Conservation (phyloP, 2,888 invertebrate genomes). For the Trachelus iudaicus region DNA sequence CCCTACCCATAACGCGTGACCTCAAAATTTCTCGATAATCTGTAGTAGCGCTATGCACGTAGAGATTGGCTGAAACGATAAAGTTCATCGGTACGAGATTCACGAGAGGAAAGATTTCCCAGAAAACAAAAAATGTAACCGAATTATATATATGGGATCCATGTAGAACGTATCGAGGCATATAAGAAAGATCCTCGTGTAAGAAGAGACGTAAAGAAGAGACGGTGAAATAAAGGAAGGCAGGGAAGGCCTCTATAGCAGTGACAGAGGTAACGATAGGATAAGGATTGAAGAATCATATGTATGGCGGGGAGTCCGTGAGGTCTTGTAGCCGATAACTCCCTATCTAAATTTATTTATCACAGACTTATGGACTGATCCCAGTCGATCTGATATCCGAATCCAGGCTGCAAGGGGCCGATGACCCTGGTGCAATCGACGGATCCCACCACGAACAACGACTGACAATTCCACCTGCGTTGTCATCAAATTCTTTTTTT, state of each 20-base stretch:
- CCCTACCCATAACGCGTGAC: background rate
- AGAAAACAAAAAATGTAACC: background rate
- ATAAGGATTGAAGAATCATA: conserved; percentile 2
- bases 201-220: background rate
- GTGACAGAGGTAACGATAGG: conserved; percentile 1
- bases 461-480: background rate
- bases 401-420: background rate
- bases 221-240: background rate
- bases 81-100: background rate
- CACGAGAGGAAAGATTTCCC: background rate
- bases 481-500: background rate
- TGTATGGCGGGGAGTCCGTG: background rate
- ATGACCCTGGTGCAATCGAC: background rate
- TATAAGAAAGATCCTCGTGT: background rate
- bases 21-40: background rate
- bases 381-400: conserved; percentile 18
- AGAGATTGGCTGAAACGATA: background rate
- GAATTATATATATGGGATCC: background rate
- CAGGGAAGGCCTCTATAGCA: background rate
- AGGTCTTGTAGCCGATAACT: conserved; percentile 13
- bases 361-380: conserved; percentile 25
- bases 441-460: background rate
- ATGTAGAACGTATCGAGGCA: background rate
- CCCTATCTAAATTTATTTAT: conserved; percentile 24
- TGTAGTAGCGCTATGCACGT: background rate